Conservation (phyloP, 2,888 invertebrate genomes). For the Vesta saturnalis region DNA sequence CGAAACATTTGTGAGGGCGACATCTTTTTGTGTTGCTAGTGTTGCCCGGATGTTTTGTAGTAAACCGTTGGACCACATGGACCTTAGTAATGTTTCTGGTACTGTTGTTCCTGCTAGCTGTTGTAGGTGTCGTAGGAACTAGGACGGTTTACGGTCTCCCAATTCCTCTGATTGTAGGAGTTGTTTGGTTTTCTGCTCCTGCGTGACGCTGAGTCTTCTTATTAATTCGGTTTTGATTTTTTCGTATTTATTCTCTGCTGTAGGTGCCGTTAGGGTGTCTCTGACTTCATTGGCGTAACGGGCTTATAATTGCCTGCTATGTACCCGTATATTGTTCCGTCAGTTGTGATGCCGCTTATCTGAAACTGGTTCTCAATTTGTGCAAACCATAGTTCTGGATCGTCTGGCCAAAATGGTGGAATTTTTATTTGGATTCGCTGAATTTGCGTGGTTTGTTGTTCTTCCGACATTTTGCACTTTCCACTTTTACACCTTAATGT, state of each 20-base stretch:
- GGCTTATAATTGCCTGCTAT: conserved; percentile 34
- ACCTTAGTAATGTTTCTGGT: too few relatives aligned
- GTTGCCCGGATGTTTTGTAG: background rate
- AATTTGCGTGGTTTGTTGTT: too few relatives aligned
- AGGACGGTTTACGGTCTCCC: conserved; percentile 13
- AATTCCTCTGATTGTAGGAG: background rate
- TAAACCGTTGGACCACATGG: too few relatives aligned
- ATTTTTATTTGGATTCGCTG: too few relatives aligned
- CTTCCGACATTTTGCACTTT: too few relatives aligned
- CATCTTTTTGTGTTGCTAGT: background rate
- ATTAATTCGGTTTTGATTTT: conserved; percentile 4
- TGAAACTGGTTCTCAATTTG: conserved; percentile 48
- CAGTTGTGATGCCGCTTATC: conserved; percentile 38
- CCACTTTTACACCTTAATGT: too few relatives aligned
- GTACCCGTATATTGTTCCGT: conserved; percentile 44
- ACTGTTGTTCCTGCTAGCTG: background rate
- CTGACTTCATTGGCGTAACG: conserved; percentile 5
- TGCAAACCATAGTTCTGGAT: conserved; percentile 50
- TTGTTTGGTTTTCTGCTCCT: too few relatives aligned
- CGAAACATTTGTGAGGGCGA: background rate
- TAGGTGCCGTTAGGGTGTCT: conserved; percentile 4
- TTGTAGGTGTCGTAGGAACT: conserved; percentile 13
- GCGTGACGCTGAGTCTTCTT: background rate
- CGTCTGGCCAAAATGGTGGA: too few relatives aligned
- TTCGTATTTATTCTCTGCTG: background rate